Percentiles rank a stretch among this genome's conserved stretches.
Evolutionary conservation across 2,888 invertebrate species (phyloP).

Genomic region (Candidula unifasciata): DNA sequence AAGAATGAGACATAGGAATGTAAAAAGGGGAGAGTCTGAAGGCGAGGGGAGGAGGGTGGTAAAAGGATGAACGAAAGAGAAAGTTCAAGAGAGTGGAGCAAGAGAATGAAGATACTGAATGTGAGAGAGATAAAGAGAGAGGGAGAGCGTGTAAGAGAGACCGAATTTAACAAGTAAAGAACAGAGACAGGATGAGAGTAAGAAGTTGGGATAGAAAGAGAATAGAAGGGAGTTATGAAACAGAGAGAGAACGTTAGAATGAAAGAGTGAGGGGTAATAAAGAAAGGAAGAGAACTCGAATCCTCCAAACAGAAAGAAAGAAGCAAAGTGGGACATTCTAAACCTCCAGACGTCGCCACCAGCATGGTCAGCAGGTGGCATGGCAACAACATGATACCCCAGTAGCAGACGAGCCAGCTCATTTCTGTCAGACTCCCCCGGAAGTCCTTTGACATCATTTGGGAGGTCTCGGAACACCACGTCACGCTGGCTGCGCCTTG

Average conservation of each 20-base stretch:
- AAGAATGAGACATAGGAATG: too few species aligned
- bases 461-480: constrained; percentile 32
- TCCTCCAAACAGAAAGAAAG: background rate
- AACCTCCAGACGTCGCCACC: constrained; percentile 2
- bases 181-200: background rate
- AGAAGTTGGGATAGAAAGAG: constrained; percentile 2
- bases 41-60: too few species aligned
- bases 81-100: too few species aligned
- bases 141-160: background rate
- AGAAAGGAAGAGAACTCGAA: too few species aligned
- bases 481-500: constrained; percentile 38
- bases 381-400: constrained; percentile 30
- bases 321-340: background rate
- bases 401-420: constrained; percentile 10
- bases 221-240: background rate
- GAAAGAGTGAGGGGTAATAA: constrained; percentile 1
- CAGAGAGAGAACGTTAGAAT: background rate
- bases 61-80: too few species aligned
- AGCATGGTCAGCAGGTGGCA: constrained; percentile 44
- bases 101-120: too few species aligned
- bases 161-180: background rate
- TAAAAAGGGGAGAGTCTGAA: too few species aligned
- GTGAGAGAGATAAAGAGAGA: too few species aligned
- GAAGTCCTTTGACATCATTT: background rate
- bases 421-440: background rate